Evolutionary conservation across 2,113 vertebrate species (phyloP).

Genomic region (Prionailurus viverrinus): DNA sequence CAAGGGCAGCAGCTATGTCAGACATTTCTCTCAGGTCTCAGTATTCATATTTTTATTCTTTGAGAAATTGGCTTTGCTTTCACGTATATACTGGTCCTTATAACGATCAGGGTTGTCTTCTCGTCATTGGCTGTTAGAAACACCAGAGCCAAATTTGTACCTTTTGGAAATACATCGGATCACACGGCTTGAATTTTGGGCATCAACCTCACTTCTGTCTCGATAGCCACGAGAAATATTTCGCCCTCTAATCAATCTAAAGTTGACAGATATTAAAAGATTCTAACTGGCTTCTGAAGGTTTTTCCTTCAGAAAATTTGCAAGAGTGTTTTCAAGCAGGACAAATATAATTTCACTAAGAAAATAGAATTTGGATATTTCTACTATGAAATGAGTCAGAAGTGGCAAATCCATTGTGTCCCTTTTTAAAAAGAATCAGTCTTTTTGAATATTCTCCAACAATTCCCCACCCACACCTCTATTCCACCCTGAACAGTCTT

Average conservation of each 20-base stretch:
- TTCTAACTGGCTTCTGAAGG: constrained; percentile 46
- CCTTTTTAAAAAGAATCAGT: constrained; percentile 31
- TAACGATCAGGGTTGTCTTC: neutral
- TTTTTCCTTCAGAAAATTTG: constrained; percentile 43
- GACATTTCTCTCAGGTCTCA: neutral
- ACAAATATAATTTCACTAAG: constrained; percentile 74
- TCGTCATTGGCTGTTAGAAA: neutral
- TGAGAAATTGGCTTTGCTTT: neutral
- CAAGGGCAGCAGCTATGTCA: neutral
- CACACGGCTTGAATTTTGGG: neutral
- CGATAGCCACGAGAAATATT: neutral
- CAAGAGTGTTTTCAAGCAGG: constrained; percentile 69
- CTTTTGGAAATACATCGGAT: constrained; percentile 8
- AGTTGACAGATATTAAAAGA: neutral
- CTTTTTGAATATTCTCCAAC: constrained; percentile 37
- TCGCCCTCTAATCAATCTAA: neutral
- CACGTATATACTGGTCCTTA: neutral
- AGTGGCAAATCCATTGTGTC: constrained; percentile 59
- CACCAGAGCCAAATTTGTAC: neutral
- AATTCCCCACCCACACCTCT: constrained; percentile 31
- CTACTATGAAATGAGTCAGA: constrained; percentile 33
- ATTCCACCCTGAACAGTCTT: neutral
- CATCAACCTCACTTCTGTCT: neutral
- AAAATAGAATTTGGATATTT: constrained; percentile 66
- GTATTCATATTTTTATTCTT: neutral